Percentiles rank a stretch among this genome's conserved stretches.
phyloP scores from a whole-genome alignment of 2,797 vertebrate genomes.

The Balearica regulorum region DNA sequence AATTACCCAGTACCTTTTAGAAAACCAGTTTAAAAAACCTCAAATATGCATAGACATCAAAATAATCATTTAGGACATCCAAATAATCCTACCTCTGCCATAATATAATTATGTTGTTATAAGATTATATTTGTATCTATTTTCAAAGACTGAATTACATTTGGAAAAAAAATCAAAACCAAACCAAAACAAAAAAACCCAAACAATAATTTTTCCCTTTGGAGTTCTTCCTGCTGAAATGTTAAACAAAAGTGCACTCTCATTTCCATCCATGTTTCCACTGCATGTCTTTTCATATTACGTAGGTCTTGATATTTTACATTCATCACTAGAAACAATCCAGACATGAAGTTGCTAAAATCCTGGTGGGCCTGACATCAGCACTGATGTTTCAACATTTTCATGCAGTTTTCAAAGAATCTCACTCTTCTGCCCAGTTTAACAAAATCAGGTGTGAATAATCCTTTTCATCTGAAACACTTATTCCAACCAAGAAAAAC shows the following conservation, averaged over 20 bases:
- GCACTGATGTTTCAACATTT: not conserved
- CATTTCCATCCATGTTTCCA: not conserved
- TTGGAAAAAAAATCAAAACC: too few relatives aligned
- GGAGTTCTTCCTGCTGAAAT: not conserved
- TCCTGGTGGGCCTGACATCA: not conserved
- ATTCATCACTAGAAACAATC: not conserved
- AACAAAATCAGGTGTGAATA: not conserved
- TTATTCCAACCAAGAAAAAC: not conserved
- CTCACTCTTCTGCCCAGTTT: not conserved
- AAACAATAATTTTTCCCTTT: not conserved
- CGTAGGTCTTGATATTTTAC: not conserved
- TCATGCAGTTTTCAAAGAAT: not conserved
- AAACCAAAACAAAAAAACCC: too few relatives aligned
- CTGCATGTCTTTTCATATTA: not conserved
- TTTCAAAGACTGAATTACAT: not conserved
- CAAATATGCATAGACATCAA: not conserved
- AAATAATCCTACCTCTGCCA: not conserved
- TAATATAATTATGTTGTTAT: not conserved
- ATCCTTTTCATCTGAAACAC: not conserved
- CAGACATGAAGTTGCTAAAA: not conserved
- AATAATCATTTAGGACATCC: not conserved
- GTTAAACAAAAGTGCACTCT: not conserved
- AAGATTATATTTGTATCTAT: not conserved
- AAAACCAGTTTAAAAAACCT: not conserved
- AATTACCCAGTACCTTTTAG: not conserved